phyloP scores from a whole-genome alignment of 2,888 invertebrate genomes.

The Tetragnatha montana region DNA sequence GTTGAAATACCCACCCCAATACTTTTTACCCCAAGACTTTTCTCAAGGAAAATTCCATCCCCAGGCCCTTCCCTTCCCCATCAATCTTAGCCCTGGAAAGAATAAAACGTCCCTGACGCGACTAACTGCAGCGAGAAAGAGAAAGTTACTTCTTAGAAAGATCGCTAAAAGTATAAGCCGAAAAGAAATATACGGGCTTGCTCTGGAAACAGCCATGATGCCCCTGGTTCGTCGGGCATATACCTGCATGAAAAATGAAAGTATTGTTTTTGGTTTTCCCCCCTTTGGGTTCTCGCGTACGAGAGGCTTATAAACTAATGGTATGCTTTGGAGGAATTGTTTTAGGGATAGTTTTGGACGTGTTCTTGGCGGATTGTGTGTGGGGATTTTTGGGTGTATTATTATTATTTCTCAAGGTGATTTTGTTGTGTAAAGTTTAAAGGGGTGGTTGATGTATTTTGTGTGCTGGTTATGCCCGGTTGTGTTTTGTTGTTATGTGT shows the following conservation, averaged over 20 bases:
- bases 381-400: background rate
- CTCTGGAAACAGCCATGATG: background rate
- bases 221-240: background rate
- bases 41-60: background rate
- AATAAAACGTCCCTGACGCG: slow-evolving; percentile 29
- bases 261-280: background rate
- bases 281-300: background rate
- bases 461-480: too few species aligned
- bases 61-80: background rate
- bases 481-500: too few species aligned
- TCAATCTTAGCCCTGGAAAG: slow-evolving; percentile 12
- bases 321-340: background rate
- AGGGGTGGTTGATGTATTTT: too few species aligned
- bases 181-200: background rate
- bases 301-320: background rate
- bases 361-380: background rate
- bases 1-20: background rate
- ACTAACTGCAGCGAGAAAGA: background rate
- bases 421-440: too few species aligned
- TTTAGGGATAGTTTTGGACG: background rate
- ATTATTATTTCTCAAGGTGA: background rate
- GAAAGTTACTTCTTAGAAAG: background rate
- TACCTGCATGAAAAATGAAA: background rate
- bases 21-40: background rate
- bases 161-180: background rate